These are phyloP conservation scores for Anticlea derivata DNA, from an alignment of 2,888 invertebrate species.

Conservation along the genomic window DNA sequence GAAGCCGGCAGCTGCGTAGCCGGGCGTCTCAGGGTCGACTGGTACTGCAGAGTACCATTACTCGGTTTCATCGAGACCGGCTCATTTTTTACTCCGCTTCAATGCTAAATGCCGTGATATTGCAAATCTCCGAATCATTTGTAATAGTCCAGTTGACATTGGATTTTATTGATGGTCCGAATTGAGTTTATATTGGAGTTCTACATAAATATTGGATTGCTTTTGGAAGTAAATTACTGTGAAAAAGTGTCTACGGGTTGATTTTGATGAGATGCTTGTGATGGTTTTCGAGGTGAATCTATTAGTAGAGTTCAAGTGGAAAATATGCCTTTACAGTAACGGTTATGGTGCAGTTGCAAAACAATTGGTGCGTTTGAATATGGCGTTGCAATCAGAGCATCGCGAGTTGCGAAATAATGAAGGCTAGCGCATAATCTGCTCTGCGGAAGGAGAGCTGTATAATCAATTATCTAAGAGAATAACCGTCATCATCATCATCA, in stretches of 20 bases:
- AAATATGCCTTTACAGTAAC: conserved; percentile 22
- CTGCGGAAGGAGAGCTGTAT: conserved; percentile 60
- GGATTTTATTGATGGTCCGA: conserved; percentile 44
- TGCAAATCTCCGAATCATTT: conserved; percentile 54
- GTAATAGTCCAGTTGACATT: conserved; percentile 53
- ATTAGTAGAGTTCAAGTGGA: conserved; percentile 17
- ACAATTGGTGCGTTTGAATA: conserved; percentile 53
- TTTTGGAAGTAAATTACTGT: conserved; percentile 19
- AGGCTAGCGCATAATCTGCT: conserved; percentile 71
- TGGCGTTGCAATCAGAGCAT: conserved; percentile 79
- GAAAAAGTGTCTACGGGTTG: conserved; percentile 10
- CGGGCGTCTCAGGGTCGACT: conserved; percentile 76
- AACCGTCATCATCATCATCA: too few species aligned
- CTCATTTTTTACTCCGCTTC: conserved; percentile 65
- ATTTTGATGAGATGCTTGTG: conserved; percentile 14
- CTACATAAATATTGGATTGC: conserved; percentile 25
- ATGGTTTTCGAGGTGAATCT: conserved; percentile 10
- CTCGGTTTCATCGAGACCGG: conserved; percentile 58
- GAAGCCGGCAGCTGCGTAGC: conserved; percentile 63
- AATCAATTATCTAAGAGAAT: conserved; percentile 44
- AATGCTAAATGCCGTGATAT: conserved; percentile 57
- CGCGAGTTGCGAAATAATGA: conserved; percentile 75
- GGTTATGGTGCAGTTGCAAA: conserved; percentile 60
- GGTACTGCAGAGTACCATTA: conserved; percentile 57
- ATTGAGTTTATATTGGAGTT: conserved; percentile 19